A percentile compares a stretch with the other conserved stretches of the same genome.
phyloP scores from a whole-genome alignment of 2,113 vertebrate species.

The Nothocercus julius region DNA sequence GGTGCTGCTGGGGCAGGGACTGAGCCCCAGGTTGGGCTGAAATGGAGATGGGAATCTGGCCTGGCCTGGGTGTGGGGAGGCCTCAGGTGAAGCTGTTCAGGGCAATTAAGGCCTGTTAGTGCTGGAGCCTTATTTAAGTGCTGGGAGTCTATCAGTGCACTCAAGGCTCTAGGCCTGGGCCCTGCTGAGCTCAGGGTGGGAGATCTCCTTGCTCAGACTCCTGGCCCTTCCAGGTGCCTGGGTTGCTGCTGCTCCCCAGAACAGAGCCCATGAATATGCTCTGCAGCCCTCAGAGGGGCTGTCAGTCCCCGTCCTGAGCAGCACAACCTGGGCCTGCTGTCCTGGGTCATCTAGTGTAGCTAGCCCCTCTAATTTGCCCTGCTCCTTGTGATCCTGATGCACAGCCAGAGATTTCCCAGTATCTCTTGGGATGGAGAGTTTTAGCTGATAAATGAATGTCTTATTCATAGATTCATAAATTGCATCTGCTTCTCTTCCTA shows the following conservation, averaged over 20 bases:
- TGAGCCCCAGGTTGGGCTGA: neutral
- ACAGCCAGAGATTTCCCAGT: neutral
- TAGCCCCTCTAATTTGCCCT: neutral
- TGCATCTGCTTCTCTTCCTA: neutral
- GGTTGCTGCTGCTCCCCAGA: neutral
- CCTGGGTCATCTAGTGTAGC: neutral
- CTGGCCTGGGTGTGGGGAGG: accelerated
- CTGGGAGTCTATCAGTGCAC: neutral
- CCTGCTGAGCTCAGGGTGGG: neutral
- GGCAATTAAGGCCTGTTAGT: neutral
- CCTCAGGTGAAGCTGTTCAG: neutral
- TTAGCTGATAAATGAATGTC: neutral
- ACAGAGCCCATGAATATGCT: neutral
- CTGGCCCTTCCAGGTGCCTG: neutral
- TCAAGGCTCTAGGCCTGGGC: accelerated
- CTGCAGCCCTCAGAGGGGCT: neutral
- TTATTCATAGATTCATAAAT: neutral
- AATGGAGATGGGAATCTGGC: neutral
- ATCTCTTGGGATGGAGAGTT: neutral
- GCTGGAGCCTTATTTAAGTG: no score
- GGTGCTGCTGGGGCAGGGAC: neutral
- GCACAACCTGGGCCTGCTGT: neutral
- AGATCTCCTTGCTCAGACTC: neutral
- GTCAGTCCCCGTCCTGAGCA: neutral
- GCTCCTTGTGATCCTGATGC: neutral